A percentile compares a stretch with the other conserved stretches of the same genome.
Evolutionary conservation across 2,113 vertebrate species (phyloP).

Genomic region (Pterocles orientalis): DNA sequence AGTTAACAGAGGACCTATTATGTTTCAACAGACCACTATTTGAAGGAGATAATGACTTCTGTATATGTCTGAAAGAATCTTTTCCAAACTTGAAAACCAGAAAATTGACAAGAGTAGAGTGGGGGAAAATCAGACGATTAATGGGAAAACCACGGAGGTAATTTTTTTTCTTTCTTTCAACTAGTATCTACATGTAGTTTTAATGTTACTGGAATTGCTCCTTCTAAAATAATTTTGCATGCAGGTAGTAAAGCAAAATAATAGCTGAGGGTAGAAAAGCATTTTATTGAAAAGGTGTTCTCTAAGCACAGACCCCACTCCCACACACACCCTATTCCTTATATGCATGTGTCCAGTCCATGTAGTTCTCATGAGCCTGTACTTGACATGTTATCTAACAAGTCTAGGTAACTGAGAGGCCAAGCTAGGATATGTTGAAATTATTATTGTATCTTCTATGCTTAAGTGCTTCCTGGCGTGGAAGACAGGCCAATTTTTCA

Average conservation of each 20-base stretch:
- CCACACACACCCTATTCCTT: background rate
- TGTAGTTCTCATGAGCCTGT: background rate
- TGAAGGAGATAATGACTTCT: slow-evolving; percentile 99
- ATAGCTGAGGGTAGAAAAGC: background rate
- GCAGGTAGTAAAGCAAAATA: background rate
- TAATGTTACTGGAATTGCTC: background rate
- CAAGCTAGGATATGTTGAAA: background rate
- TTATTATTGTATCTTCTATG: background rate
- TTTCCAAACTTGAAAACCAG: slow-evolving; percentile 97
- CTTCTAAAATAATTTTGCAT: background rate
- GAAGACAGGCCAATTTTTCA: background rate
- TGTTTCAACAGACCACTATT: slow-evolving; percentile 89
- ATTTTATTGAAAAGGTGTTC: background rate
- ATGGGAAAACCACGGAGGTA: slow-evolving; percentile 99
- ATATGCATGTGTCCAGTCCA: background rate
- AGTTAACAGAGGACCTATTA: slow-evolving; percentile 22
- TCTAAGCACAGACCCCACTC: background rate
- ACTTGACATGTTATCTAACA: background rate
- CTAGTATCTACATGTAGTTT: background rate
- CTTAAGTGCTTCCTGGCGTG: background rate
- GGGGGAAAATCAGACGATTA: slow-evolving; percentile 95
- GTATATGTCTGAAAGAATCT: slow-evolving; percentile 96
- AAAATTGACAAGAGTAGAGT: slow-evolving; percentile 95
- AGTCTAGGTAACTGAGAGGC: background rate
- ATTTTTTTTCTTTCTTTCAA: background rate